Conservation (phyloP, 2,888 invertebrate genomes). For the Synanthedon andrenaeformis region DNA sequence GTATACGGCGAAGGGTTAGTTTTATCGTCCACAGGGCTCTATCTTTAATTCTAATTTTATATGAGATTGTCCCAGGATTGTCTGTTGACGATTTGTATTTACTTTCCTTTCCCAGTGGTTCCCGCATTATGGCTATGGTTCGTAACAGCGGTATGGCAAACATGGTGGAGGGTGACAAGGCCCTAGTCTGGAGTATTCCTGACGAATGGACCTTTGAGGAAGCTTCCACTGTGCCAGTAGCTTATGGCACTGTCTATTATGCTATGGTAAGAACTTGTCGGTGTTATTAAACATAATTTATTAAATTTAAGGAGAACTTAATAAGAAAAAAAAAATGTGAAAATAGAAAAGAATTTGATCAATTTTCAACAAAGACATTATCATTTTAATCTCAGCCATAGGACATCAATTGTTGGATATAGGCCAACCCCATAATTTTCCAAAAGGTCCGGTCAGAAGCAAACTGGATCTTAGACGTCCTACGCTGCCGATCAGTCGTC, state of each 20-base stretch:
- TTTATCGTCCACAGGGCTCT: background rate
- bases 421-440: no score
- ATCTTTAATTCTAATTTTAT: background rate
- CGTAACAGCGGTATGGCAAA: slow-evolving; percentile 71
- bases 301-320: no score
- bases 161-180: slow-evolving; percentile 66
- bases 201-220: slow-evolving; percentile 79
- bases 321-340: no score
- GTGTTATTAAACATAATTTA: background rate
- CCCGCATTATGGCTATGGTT: slow-evolving; percentile 76
- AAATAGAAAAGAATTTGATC: no score
- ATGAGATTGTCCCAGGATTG: background rate
- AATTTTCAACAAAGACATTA: no score
- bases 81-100: no score
- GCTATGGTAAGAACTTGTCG: slow-evolving; percentile 41
- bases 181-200: slow-evolving; percentile 76
- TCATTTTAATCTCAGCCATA: no score
- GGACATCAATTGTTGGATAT: no score
- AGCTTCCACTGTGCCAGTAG: slow-evolving; percentile 84
- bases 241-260: slow-evolving; percentile 76
- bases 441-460: no score
- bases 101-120: slow-evolving; percentile 46
- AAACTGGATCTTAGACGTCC: no score
- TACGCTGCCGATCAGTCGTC: no score
- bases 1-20: no score